Base-by-base conservation (phyloP, 1,140 invertebrate species). In the Drosophila ogumai region DNA sequence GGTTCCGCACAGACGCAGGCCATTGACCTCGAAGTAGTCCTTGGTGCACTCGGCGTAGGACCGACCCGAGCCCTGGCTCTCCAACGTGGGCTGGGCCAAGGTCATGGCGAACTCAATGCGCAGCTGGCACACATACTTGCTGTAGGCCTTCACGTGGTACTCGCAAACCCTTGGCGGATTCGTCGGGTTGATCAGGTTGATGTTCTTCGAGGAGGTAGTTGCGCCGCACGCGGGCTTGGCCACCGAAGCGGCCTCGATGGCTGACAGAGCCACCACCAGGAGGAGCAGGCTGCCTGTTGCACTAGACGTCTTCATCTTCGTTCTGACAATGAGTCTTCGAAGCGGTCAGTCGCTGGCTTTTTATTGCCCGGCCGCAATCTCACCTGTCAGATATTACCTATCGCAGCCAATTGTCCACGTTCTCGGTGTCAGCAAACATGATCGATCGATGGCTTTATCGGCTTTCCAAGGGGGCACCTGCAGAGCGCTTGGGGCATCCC, bases 101-200 rank as follows among this genome's bases (percentile, higher is more conserved):
- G 50, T 75, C 73, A 88, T 73, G 36, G 50, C 56, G 13, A 92
- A 91, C 5, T 92, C 82, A 32, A 92, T 85, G 49, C 91, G 79
- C 55, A 92, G 36, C 55, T 92, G 91, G 50, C 91, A 92, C 6
- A 92, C 88, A 31, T 87, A 76, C 28, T 75, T 90, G 71, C 78
- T 92, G 65, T 79, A 80, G 13, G 78, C 56, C 32, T 78, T 87
- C 12, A 92, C 65, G 3, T 77, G 72, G 31, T 92, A 92, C 6
- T 61, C 60, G 58, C 91, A 92, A 22, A 66, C 47, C n/a, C 76
- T 47, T 0, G 91, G 91, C 5, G 87, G 84, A 69, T 25, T 81
- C 43, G 66, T 4, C 8, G 91, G 91, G 8, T 73, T 82, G 47
- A 72, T 25, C 68, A 92, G 50, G 4, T 77, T 68, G n/a, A 91